Percentiles rank a stretch among this genome's conserved stretches.
phyloP scores from a whole-genome alignment of 2,888 invertebrate genomes.

The Apocheima hispidaria region DNA sequence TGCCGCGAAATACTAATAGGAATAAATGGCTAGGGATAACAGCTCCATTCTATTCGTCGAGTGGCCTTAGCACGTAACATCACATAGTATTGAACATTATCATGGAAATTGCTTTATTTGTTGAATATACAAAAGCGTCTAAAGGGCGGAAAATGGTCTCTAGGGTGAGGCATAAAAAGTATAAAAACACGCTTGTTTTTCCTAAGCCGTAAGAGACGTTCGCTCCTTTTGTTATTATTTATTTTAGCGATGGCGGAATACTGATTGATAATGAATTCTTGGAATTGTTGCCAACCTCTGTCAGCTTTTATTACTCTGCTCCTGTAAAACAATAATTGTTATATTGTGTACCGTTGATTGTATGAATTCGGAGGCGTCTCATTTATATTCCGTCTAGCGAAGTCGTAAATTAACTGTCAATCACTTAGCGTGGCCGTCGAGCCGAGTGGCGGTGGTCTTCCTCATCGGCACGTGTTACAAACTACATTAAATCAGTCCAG shows the following conservation, averaged over 20 bases:
- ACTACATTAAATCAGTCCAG: slow-evolving; percentile 42
- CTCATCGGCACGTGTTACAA: slow-evolving; percentile 44
- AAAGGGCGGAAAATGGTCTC: slow-evolving; percentile 39
- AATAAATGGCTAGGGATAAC: slow-evolving; percentile 53
- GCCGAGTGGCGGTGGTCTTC: slow-evolving; percentile 40
- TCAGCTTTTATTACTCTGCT: slow-evolving; percentile 50
- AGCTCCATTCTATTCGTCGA: slow-evolving; percentile 54
- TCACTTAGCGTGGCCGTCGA: slow-evolving; percentile 52
- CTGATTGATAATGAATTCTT: slow-evolving; percentile 26
- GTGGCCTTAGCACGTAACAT: slow-evolving; percentile 40
- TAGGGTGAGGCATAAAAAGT: slow-evolving; percentile 33
- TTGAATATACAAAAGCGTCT: slow-evolving; percentile 49
- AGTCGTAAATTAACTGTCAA: slow-evolving; percentile 68
- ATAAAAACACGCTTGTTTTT: slow-evolving; percentile 34
- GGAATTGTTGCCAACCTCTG: slow-evolving; percentile 54
- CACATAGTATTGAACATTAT: slow-evolving; percentile 51
- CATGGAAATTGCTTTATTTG: slow-evolving; percentile 57
- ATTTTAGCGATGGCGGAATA: slow-evolving; percentile 19
- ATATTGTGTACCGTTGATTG: slow-evolving; percentile 59
- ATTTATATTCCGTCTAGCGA: slow-evolving; percentile 67
- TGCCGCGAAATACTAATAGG: slow-evolving; percentile 51
- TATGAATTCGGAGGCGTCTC: slow-evolving; percentile 62
- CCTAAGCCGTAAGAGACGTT: slow-evolving; percentile 16
- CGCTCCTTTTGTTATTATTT: slow-evolving; percentile 27
- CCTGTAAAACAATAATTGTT: slow-evolving; percentile 57